Conservation (phyloP, 1,140 invertebrate species). For the Drosophila micromelanica region DNA sequence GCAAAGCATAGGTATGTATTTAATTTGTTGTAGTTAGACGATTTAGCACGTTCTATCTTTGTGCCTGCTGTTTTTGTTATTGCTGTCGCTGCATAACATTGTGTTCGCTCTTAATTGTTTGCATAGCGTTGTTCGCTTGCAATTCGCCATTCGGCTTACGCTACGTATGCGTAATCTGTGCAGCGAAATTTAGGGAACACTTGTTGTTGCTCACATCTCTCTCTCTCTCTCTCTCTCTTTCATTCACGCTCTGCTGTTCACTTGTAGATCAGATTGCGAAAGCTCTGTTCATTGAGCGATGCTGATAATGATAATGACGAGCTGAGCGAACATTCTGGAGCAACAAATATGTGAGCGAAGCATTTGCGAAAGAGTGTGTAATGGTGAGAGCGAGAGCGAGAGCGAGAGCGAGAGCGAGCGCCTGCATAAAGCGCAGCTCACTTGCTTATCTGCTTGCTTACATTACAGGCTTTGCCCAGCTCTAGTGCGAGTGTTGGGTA, state of each 20-base stretch:
- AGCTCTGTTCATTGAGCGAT: constrained; percentile 44
- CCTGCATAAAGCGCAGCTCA: constrained; percentile 13
- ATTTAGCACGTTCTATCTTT: constrained; percentile 44
- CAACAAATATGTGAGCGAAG: neutral
- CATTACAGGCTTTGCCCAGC: constrained; percentile 4
- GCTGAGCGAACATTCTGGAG: constrained; percentile 11
- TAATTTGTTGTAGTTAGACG: constrained; percentile 25
- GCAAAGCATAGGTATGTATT: constrained; percentile 1
- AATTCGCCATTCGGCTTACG: neutral
- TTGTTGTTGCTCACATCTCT: constrained; percentile 27
- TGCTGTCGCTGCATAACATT: constrained; percentile 44
- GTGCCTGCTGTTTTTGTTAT: constrained; percentile 14
- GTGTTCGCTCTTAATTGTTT: constrained; percentile 47
- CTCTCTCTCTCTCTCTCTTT: neutral
- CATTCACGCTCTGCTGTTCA: neutral
- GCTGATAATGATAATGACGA: constrained; percentile 36
- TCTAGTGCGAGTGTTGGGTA: neutral
- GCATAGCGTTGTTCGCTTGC: constrained; percentile 12
- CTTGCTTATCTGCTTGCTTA: constrained; percentile 43
- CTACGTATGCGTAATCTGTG: constrained; percentile 46
- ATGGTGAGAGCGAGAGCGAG: neutral
- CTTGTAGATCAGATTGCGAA: constrained; percentile 45
- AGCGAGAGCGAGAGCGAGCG: neutral
- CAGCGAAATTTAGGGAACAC: constrained; percentile 26
- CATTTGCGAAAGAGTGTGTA: constrained; percentile 7